Base-by-base conservation (phyloP, 2,797 vertebrate species). In the Phyllotis vaccarum region DNA sequence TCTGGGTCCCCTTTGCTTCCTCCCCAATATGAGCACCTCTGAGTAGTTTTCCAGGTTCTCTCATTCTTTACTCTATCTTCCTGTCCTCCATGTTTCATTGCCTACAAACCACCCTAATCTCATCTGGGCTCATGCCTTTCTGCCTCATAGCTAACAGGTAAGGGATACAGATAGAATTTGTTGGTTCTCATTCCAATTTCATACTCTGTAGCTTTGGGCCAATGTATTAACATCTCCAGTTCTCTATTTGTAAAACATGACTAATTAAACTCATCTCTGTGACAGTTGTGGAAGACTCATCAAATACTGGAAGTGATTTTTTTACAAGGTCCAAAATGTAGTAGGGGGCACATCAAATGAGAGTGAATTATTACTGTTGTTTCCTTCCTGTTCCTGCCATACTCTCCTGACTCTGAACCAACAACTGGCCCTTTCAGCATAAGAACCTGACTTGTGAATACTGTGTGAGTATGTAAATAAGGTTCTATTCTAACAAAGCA, bases 1-100 rank as follows among this genome's bases (percentile, higher is more conserved):
- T 46, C 22, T 13, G 66, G 10, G 40, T 60, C 6, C 54, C 29
- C 97, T 98, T 93, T 99, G 98, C 2, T 98, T 98, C 24, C 98
- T 99, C 40, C 79, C 99, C 9, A 60, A 43, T 5, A 4, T 74
- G 49, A 31, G 34, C 5, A 78, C 43, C 8, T 27, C 29, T 29
- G 60, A 80, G 10, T 43, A 54, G 19, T 52, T n/a, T 49, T 24
- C 11, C 17, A n/a, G 1, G 31, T 46, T 95, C 27, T 27, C 52
- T 37, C 31, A 70, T 49, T 86, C 58, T 43, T 40, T 11, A 3
- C 10, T 31, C 27, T 92, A 60, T 2, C 43, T 75, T 86, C 27
- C 27, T 27, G 3, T 83, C 43, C 29, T 46, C 14, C 79, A 5
- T 86, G 56, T 90, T 90, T 17, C 78, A 56, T 29, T 89, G 40